Evolutionary conservation across 2,888 invertebrate genomes (phyloP).

Genomic region (Exocentrus adspersus): DNA sequence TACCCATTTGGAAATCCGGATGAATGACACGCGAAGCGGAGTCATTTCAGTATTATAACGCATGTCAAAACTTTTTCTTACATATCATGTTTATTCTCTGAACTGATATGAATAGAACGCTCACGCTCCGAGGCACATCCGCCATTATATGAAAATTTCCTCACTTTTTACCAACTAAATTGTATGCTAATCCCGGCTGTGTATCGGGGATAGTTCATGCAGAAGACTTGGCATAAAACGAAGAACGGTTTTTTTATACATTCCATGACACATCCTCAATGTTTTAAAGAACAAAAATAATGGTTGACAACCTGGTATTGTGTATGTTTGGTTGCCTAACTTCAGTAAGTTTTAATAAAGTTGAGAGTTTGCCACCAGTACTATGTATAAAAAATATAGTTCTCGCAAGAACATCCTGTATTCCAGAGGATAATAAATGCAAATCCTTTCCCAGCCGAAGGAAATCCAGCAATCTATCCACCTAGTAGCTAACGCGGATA

Average conservation of each 20-base stretch:
- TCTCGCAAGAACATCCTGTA: too few relatives aligned
- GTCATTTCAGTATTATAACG: constrained; percentile 39
- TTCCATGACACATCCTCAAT: too few relatives aligned
- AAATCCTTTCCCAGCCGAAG: neutral
- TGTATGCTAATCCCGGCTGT: constrained; percentile 43
- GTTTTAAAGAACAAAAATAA: too few relatives aligned
- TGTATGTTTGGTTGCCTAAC: too few relatives aligned
- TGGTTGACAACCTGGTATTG: too few relatives aligned
- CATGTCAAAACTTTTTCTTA: constrained; percentile 48
- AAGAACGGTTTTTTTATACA: neutral
- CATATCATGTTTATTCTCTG: constrained; percentile 43
- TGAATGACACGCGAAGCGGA: constrained; percentile 41
- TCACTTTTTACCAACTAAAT: constrained; percentile 43
- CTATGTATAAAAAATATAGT: too few relatives aligned
- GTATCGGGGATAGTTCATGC: constrained; percentile 37
- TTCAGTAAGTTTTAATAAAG: too few relatives aligned
- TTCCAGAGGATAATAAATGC: neutral
- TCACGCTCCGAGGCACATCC: constrained; percentile 40
- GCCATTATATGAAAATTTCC: constrained; percentile 45
- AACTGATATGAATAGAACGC: constrained; percentile 46
- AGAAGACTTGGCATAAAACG: constrained; percentile 29
- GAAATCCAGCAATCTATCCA: constrained; percentile 1
- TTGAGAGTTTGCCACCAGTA: too few relatives aligned
- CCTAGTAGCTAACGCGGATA: constrained; percentile 22
- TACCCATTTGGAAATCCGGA: constrained; percentile 44